Base-by-base conservation (phyloP, 1,140 invertebrate genomes). In the Drosophila tani region DNA sequence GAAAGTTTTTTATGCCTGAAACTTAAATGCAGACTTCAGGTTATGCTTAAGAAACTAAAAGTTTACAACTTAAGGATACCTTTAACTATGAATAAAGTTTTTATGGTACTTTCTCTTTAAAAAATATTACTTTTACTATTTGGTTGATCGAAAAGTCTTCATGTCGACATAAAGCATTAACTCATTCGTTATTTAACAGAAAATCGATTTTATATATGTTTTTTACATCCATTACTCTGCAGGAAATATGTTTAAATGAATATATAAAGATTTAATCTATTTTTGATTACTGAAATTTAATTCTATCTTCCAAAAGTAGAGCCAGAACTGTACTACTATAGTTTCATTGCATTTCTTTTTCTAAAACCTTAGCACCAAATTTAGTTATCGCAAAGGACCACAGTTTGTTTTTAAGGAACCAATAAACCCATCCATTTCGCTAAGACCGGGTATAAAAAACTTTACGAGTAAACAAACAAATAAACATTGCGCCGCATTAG, bases 391-490 rank as follows among this genome's bases (percentile, higher is more conserved):
- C 32, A 1, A 43, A 17, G 8, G 12, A 62, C 14, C 12, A 35
- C 14, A n/a, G 14, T 41, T 51, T 45, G 11, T 38, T 19, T 55
- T 11, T 45, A 67, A 19, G 29, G n/a, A 43, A 38, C 14, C 12
- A 35, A 35, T 51, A 43, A 78, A 55, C 50, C 35, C 41, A 56
- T 21, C 38, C 47, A 51, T n/a, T 17, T 32, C 6, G 45, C 53
- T 2, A 41, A 27, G 35, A 24, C 24, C n/a, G 6, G n/a, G 55
- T 47, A 60, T 74, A 79, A 76, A 81, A 19, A 84, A 51, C 55
- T 83, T 53, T 68, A 49, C 59, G 66, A 59, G 76, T 84, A 84
- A 84, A 79, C 78, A 85, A 86, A 70, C 66, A 79, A 81, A 81
- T 86, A 71, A 78, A 79, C 76, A 74, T 78, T 75, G 47, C 45